Base-by-base conservation (phyloP, 2,888 invertebrate genomes). In the Pristionchus japonicus region DNA sequence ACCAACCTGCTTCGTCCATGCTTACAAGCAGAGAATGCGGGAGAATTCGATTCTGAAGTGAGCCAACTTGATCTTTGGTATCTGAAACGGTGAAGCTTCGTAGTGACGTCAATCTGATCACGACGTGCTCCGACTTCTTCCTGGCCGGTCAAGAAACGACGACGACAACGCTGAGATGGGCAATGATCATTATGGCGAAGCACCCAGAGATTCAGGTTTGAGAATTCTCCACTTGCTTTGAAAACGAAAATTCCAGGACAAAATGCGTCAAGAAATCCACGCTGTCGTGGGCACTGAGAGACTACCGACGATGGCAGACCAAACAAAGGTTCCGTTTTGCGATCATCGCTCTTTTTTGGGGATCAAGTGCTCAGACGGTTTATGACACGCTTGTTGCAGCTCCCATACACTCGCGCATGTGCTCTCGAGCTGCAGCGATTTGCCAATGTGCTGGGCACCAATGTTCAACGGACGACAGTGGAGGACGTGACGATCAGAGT, bases 281-380 rank as follows among this genome's bases (percentile, higher is more conserved):
- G 52, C 31, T 17, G 57, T 84, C 20, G 83, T 84, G 0, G 83
- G 83, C 15, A 84, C 9, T 0, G 52, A 52, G 34, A 4, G 83
- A n/a, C 37, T 84, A 20, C 83, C 83, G 34, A 15, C 83, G 34
- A 84, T 84, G 83, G 83, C 57, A 6, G 83, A 84, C 15, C 40
- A 84, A 47, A 23, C 31, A 0, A 84, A 84, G 52, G 37, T 82
- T n/a, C n/a, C n/a, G n/a, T n/a, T n/a, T n/a, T n/a, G n/a, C n/a
- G n/a, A 23, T 17, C 43, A 9, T 47, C 47, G 47, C 47, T 47
- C 6, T 47, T 47, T 47, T n/a, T n/a, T n/a, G n/a, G n/a, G n/a
- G n/a, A n/a, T n/a, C n/a, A n/a, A n/a, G n/a, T n/a, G n/a, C n/a
- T n/a, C n/a, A n/a, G n/a, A n/a, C n/a, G n/a, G n/a, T n/a, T n/a